A percentile compares a stretch with the other conserved stretches of the same genome.
Conservation (phyloP, 2,797 vertebrate species). For the Brachymystax lenok region DNA sequence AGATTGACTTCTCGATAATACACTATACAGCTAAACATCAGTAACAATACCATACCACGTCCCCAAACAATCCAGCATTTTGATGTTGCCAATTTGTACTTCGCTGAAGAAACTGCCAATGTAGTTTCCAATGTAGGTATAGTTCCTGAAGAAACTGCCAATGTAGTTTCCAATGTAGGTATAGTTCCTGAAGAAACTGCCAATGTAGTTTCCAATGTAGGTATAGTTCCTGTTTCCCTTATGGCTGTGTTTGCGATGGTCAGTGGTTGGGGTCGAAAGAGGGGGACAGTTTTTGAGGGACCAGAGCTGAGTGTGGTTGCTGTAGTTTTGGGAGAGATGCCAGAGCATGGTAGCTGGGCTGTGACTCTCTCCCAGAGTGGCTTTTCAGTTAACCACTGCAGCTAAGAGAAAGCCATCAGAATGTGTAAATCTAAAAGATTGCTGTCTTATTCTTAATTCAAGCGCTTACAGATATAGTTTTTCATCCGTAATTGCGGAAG, state of each 20-base stretch:
- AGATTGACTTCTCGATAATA: background rate
- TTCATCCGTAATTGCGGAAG: background rate
- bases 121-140: background rate
- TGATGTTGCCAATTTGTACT: background rate
- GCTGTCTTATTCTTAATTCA: background rate
- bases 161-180: background rate
- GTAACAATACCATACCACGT: background rate
- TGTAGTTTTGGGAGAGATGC: conserved; percentile 3
- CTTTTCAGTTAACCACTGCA: background rate
- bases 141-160: background rate
- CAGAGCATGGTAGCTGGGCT: background rate
- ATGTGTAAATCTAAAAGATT: background rate
- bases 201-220: background rate
- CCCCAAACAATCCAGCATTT: background rate
- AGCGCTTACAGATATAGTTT: background rate
- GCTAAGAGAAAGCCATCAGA: background rate
- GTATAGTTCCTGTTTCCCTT: background rate
- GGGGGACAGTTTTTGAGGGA: conserved; percentile 3
- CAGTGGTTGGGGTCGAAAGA: background rate
- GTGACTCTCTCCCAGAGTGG: background rate
- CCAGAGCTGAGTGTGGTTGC: conserved; percentile 3
- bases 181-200: background rate
- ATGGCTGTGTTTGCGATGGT: background rate
- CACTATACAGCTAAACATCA: background rate
- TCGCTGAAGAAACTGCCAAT: background rate